These are phyloP conservation scores for Arrhopalites spinosus DNA, from an alignment of 2,888 invertebrate genomes.

Conservation along the genomic window DNA sequence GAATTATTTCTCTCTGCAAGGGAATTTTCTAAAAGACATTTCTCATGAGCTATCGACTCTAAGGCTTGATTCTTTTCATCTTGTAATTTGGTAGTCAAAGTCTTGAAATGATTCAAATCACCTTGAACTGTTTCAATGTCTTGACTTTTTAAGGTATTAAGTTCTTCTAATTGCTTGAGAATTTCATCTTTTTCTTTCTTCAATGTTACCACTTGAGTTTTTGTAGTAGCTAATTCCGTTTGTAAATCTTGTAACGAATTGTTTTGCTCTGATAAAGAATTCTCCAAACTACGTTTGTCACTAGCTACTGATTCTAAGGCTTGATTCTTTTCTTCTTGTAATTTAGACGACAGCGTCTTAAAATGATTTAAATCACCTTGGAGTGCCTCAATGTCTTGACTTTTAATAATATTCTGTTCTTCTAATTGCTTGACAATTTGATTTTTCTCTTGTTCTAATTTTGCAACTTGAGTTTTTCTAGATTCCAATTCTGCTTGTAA, in stretches of 20 bases:
- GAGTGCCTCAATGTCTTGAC: neutral
- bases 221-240: no score
- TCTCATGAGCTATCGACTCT: neutral
- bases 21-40: neutral
- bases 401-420: neutral
- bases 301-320: neutral
- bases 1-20: neutral
- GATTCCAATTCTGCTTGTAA: neutral
- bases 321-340: neutral
- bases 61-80: conserved; percentile 28
- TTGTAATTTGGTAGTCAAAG: conserved; percentile 1
- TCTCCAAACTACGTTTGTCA: no score
- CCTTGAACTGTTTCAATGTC: conserved; percentile 20
- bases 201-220: no score
- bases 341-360: no score
- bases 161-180: no score
- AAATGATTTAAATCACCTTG: neutral
- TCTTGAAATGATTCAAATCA: conserved; percentile 14
- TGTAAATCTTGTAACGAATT: no score
- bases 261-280: no score
- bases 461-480: neutral
- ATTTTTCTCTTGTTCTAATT: neutral
- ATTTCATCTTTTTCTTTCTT: neutral
- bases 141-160: neutral
- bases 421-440: neutral